A percentile compares a stretch with the other conserved stretches of the same genome.
Evolutionary conservation across 2,797 vertebrate species (phyloP).

Genomic region (Petrocephalus schoutedeni): DNA sequence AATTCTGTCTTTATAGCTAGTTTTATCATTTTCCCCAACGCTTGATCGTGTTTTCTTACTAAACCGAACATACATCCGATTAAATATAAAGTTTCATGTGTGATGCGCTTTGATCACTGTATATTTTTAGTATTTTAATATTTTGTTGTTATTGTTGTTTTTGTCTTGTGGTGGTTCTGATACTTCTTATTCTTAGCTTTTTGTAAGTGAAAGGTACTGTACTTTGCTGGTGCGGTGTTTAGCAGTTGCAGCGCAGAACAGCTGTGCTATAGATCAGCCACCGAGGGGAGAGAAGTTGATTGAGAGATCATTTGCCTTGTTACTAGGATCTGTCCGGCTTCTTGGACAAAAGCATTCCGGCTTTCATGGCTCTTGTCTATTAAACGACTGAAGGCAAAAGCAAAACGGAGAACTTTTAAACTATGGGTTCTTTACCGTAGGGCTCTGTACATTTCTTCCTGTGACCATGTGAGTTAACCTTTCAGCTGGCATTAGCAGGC

Average conservation of each 20-base stretch:
- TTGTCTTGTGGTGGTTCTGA: not conserved
- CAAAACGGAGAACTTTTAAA: not conserved
- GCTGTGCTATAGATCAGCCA: constrained; percentile 16
- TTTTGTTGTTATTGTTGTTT: not conserved
- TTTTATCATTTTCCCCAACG: not conserved
- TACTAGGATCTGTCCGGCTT: constrained; percentile 1
- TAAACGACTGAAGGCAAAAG: not conserved
- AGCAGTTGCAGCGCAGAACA: not conserved
- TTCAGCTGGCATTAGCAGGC: not conserved
- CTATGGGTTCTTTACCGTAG: not conserved
- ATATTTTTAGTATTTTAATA: not conserved
- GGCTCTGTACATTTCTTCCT: not conserved
- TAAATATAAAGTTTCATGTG: not conserved
- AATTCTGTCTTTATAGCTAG: not conserved
- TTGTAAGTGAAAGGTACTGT: not conserved
- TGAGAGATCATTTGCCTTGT: constrained; percentile 24
- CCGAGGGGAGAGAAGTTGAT: constrained; percentile 13
- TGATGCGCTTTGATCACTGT: not conserved
- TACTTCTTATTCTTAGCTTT: not conserved
- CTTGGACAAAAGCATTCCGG: constrained; percentile 38
- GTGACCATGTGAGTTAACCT: not conserved
- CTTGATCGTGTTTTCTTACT: not conserved
- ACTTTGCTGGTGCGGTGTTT: not conserved
- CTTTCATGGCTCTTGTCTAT: constrained; percentile 25
- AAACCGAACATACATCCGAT: not conserved